Evolutionary conservation across 2,888 invertebrate species (phyloP), one percentile per base, ranked within the genome.

Genomic region (Agrochola macilenta): DNA sequence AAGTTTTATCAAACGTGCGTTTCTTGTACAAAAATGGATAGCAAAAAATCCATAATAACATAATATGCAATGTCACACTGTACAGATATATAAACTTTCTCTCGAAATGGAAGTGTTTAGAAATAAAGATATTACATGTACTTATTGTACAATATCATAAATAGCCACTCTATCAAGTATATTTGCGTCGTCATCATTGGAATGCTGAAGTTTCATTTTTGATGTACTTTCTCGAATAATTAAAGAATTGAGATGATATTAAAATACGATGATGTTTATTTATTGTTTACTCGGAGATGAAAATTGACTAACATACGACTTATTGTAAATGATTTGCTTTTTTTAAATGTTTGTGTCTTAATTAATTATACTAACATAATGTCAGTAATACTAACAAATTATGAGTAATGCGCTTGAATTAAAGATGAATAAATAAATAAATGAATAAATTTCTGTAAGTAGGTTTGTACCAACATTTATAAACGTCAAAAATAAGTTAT

Each of bases 101-200:
- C 82, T 81, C n/a, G 35, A 52, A 52, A 68, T 72, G 11, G 64
- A 69, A 69, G 74, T 79, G 69, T 75, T 78, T 80, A 74, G 76
- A 86, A 78, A 76, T 77, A 60, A 74, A 81, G 60, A 68, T 77
- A 74, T 79, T 75, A 79, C 65, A 74, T 57, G 68, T 77, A 46
- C 46, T 46, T 46, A 79, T 76, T 76, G 74, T 73, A 78, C 60
- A 71, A 74, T 78, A 78, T 76, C 86, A 76, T 90, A 86, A 87
- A 87, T 86, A 82, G 77, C 79, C 77, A 80, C 35, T 78, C 73
- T 35, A 68, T 76, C 78, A 79, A 79, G 35, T 72, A 75, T 87
- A 91, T 91, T 78, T 89, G 93, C 93, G 73, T 72, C 81, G 92
- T 93, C 93, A 93, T 89, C 90, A 61, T 70, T 77, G 70, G 65